Evolutionary conservation across 1,140 invertebrate genomes (phyloP).

Genomic region (Nomia melanderi): DNA sequence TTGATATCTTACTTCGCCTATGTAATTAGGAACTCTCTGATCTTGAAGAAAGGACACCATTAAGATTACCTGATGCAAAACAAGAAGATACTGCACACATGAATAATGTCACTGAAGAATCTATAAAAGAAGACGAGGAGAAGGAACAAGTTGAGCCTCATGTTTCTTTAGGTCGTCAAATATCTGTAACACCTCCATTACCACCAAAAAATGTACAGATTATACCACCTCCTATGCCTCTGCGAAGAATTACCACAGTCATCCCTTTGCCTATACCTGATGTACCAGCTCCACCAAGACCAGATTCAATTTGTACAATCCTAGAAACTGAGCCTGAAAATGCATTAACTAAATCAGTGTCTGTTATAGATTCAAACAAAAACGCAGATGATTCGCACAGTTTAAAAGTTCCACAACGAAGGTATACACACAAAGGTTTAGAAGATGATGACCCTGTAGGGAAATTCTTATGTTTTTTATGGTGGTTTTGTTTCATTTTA

Average conservation of each 20-base stretch:
- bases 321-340: slow-evolving; percentile 44
- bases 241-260: slow-evolving; percentile 76
- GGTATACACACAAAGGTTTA: slow-evolving; percentile 80
- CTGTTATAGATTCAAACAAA: slow-evolving; percentile 21
- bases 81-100: slow-evolving; percentile 19
- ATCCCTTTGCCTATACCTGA: slow-evolving; percentile 75
- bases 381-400: slow-evolving; percentile 23
- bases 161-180: slow-evolving; percentile 66
- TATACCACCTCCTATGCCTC: slow-evolving; percentile 75
- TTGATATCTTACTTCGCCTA: slow-evolving; percentile 1
- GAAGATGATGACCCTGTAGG: slow-evolving; percentile 87
- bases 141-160: slow-evolving; percentile 24
- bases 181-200: slow-evolving; percentile 76
- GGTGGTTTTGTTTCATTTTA: slow-evolving; percentile 87
- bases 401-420: slow-evolving; percentile 71
- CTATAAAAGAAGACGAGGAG: slow-evolving; percentile 37
- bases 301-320: slow-evolving; percentile 71
- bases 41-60: slow-evolving; percentile 68
- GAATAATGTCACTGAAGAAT: neutral
- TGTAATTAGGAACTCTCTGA: slow-evolving; percentile 69
- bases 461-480: slow-evolving; percentile 84
- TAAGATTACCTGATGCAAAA: slow-evolving; percentile 56
- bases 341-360: slow-evolving; percentile 30
- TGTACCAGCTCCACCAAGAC: slow-evolving; percentile 76
- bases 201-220: slow-evolving; percentile 77